phyloP scores from a whole-genome alignment of 2,888 invertebrate species.

The Clostera curtula region DNA sequence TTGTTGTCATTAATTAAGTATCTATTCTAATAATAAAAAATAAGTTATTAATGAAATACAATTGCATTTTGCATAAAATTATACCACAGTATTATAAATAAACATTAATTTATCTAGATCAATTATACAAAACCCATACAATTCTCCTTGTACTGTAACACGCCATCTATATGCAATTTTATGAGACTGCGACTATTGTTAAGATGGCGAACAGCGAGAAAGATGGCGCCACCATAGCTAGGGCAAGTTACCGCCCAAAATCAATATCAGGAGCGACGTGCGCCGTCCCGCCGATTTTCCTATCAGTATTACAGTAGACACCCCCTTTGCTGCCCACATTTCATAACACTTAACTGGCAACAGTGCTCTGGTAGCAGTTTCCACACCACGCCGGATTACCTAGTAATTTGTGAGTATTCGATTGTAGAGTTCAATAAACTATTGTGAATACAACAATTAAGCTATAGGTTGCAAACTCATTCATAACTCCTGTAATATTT shows the following conservation, averaged over 20 bases:
- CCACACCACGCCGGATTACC: slow-evolving; percentile 34
- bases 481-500: slow-evolving; percentile 25
- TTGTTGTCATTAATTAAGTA: no score
- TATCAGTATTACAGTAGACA: slow-evolving; percentile 58
- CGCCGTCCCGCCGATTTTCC: slow-evolving; percentile 52
- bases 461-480: slow-evolving; percentile 24
- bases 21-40: no score
- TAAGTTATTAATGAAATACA: no score
- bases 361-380: slow-evolving; percentile 47
- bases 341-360: slow-evolving; percentile 43
- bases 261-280: slow-evolving; percentile 56
- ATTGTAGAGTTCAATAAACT: slow-evolving; percentile 6
- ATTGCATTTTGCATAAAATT: no score
- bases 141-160: no score
- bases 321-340: slow-evolving; percentile 49
- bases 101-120: no score
- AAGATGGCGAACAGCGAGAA: slow-evolving; percentile 1
- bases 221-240: slow-evolving; percentile 37
- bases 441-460: slow-evolving; percentile 1
- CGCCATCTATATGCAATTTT: slow-evolving; percentile 39
- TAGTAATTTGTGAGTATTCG: slow-evolving; percentile 42
- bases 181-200: slow-evolving; percentile 10
- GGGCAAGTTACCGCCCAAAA: slow-evolving; percentile 62
- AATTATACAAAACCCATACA: no score
- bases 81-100: no score